Evolutionary conservation across 2,888 invertebrate species (phyloP).

Genomic region (Cosmopolites sordidus): DNA sequence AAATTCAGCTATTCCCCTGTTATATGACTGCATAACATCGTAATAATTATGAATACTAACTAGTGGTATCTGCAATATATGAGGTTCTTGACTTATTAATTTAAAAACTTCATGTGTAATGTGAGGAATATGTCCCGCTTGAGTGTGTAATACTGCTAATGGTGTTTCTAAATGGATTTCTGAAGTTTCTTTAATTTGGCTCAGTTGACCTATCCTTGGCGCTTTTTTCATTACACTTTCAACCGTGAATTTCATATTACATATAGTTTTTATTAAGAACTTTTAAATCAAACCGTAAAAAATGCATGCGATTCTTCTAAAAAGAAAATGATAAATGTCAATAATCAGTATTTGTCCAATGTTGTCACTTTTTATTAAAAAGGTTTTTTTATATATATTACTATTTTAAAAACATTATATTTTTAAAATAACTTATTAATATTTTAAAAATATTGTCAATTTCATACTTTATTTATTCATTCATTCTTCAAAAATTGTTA

Average conservation of each 20-base stretch:
- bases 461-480: too few relatives aligned
- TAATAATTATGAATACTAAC: conserved; percentile 57
- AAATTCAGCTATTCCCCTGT: conserved; percentile 66
- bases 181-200: conserved; percentile 56
- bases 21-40: conserved; percentile 60
- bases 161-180: conserved; percentile 66
- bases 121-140: conserved; percentile 79
- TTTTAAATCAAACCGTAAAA: too few relatives aligned
- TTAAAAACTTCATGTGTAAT: conserved; percentile 72
- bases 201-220: conserved; percentile 64
- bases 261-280: too few relatives aligned
- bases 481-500: too few relatives aligned
- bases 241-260: conserved; percentile 68
- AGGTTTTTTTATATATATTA: too few relatives aligned
- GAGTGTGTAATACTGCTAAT: conserved; percentile 68
- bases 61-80: conserved; percentile 68
- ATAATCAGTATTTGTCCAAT: too few relatives aligned
- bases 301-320: too few relatives aligned
- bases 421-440: too few relatives aligned
- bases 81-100: conserved; percentile 57
- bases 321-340: too few relatives aligned
- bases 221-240: conserved; percentile 56
- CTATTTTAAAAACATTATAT: too few relatives aligned
- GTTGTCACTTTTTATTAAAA: too few relatives aligned
- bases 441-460: too few relatives aligned